Evolutionary conservation across 1,140 invertebrate genomes (phyloP).

Genomic region (Drosophila oshimai): DNA sequence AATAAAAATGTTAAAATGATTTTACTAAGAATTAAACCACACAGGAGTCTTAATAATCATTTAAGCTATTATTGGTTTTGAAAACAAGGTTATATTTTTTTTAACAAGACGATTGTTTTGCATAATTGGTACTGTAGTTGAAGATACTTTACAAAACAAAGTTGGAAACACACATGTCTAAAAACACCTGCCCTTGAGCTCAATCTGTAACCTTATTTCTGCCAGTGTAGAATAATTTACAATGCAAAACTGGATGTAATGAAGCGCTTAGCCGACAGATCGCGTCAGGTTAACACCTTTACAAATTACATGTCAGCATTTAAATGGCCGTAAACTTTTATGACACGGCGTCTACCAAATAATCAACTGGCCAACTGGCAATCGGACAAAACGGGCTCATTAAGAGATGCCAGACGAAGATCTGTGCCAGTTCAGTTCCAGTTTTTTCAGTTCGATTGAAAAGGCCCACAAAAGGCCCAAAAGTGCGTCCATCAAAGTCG

Average conservation of each 20-base stretch:
- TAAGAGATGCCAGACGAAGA: constrained; percentile 24
- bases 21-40: too few relatives aligned
- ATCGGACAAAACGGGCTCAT: constrained; percentile 45
- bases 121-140: too few relatives aligned
- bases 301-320: constrained; percentile 51
- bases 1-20: too few relatives aligned
- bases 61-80: too few relatives aligned
- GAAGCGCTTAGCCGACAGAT: constrained; percentile 19
- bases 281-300: constrained; percentile 13
- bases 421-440: constrained; percentile 19
- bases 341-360: constrained; percentile 15
- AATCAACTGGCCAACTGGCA: constrained; percentile 21
- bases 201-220: not conserved
- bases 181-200: too few relatives aligned
- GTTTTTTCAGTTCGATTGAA: constrained; percentile 1
- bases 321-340: constrained; percentile 39
- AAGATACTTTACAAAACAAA: too few relatives aligned
- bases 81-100: too few relatives aligned
- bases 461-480: not conserved
- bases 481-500: constrained; percentile 31
- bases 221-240: constrained; percentile 11
- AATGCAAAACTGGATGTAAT: constrained; percentile 40
- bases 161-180: too few relatives aligned
- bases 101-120: too few relatives aligned
- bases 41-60: too few relatives aligned